Base-by-base conservation (phyloP, 2,113 vertebrate genomes). In the Halichoeres trimaculatus region DNA sequence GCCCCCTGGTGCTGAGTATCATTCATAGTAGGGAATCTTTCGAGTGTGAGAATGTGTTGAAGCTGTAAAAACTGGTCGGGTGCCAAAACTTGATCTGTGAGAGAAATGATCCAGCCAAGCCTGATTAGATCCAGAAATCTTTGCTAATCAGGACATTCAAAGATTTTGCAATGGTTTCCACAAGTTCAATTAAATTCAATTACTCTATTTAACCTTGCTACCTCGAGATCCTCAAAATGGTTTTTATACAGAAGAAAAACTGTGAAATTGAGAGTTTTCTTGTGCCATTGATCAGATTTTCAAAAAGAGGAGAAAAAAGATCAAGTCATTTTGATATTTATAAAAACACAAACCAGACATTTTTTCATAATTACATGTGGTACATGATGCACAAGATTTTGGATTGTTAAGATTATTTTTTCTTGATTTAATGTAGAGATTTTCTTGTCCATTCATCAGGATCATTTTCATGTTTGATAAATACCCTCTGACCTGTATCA, bases 1-100 rank as follows among this genome's bases (percentile, higher is more conserved):
- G 87, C 83, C 86, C 58, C 79, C 87, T 85, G 59, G 81, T 89
- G 86, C 64, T 67, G 24, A 35, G 14, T 45, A 11, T 58, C 69
- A 58, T 54, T 47, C 36, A 22, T 35, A 66, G n/a, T 50, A 35
- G 22, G 24, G 65, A 16, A 38, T 8, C 7, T 61, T 76, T 16
- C 43, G 5, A 52, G 59, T 20, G 19, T 72, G 52, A 63, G 41
- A 73, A 69, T 54, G 59, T 72, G 36, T 57, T 20, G 38, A 77
- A 65, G 36, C 56, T 70, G 63, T 63, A 40, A 74, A 74, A 72
- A 51, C 4, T 87, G 80, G 78, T 74, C 20, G 43, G 16, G 41
- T 76, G 75, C 69, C 71, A 87, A 70, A 51, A 45, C 23, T 50
- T 10, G 0, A 70, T 48, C 72, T 79, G 48, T 8, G 51, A 78